Evolutionary conservation across 2,113 vertebrate species (phyloP), one percentile per base, ranked within the genome.

Genomic region (Mola mola): DNA sequence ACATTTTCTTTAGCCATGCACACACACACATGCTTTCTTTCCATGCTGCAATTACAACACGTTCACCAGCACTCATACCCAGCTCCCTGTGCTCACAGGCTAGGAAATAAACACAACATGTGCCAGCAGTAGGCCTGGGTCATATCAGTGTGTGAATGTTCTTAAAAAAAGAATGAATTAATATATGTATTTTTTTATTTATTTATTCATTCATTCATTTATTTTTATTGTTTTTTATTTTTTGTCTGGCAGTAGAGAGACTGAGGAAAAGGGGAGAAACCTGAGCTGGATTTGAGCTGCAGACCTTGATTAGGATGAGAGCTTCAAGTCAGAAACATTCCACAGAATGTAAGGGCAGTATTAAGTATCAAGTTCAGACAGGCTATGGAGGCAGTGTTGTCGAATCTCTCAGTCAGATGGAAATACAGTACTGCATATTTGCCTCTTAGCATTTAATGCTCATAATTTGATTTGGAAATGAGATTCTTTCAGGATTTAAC

Each of bases 21-120:
- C 19, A n/a, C 57, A 40, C 49, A 11, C 7, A 24, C 24, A 17
- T 49, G 12, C 26, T 52, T 31, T 53, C 50, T 68, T 65, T 77
- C 75, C 68, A 42, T 42, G 43, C 60, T 65, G 71, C 63, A 75
- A 67, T 76, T 76, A 63, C 69, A 58, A 77, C 72, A 66, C 26
- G 63, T 61, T 65, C 65, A 53, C 15, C 58, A 67, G n/a, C n/a
- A n/a, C n/a, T n/a, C 46, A 71, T 37, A 13, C 41, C 49, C 63
- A 47, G 48, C 56, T 72, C 56, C 40, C 40, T 46, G 36, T 43
- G 28, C 57, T 72, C 77, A 16, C 52, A 57, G 75, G 76, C 58
- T 53, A 60, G 72, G 75, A 81, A 81, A 78, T 53, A 74, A 74
- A 78, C 63, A 61, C 43, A 6, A 21, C 51, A 25, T 55, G 25